Evolutionary conservation across 2,113 vertebrate genomes (phyloP).

Genomic region (Myocastor coypus): DNA sequence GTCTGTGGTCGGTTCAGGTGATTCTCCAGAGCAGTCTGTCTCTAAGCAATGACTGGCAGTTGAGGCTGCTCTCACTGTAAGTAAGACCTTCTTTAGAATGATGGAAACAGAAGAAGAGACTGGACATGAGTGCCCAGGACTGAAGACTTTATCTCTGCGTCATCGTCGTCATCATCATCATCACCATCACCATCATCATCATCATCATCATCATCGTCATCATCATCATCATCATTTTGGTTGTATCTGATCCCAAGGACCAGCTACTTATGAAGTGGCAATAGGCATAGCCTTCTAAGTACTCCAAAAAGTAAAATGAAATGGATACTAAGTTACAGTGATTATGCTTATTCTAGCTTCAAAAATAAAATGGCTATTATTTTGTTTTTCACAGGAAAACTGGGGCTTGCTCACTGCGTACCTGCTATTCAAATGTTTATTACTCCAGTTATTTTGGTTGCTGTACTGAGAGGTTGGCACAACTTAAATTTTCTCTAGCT

Average conservation of each 20-base stretch:
- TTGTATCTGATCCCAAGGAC: not conserved
- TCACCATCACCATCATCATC: not conserved
- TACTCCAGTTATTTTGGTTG: not conserved
- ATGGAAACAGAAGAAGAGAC: not conserved
- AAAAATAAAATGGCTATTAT: not conserved
- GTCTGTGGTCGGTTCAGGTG: not conserved
- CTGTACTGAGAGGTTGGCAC: not conserved
- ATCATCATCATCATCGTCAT: not conserved
- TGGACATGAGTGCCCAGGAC: too few relatives aligned
- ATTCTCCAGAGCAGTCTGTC: not conserved
- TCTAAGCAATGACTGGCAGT: not conserved
- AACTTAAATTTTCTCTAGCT: not conserved
- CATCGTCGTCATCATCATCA: not conserved
- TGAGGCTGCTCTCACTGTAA: not conserved
- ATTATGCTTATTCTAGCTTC: not conserved
- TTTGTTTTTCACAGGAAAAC: slow-evolving; percentile 3
- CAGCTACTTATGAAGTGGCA: not conserved
- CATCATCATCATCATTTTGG: not conserved
- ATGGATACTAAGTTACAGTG: not conserved
- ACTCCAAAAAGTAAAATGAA: not conserved
- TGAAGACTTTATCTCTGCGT: not conserved
- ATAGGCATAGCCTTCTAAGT: not conserved
- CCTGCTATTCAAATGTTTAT: not conserved
- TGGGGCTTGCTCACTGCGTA: not conserved
- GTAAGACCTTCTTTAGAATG: not conserved